Evolutionary conservation across 2,888 invertebrate genomes (phyloP).

Genomic region (Pteria penguin): DNA sequence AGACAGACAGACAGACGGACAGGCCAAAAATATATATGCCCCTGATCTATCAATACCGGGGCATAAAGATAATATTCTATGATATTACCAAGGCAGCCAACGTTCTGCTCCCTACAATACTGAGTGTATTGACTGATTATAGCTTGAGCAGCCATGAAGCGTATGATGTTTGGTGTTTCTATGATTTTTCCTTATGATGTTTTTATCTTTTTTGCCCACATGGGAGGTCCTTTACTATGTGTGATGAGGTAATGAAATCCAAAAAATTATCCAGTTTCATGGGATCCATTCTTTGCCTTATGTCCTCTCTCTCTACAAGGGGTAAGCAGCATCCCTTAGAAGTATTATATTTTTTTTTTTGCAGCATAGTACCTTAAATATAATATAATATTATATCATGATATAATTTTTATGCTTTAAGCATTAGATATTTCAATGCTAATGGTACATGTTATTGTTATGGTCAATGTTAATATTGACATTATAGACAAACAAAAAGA

Average conservation of each 20-base stretch:
- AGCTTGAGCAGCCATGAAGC: constrained; percentile 25
- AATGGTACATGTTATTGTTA: too few relatives aligned
- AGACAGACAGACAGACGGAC: background rate
- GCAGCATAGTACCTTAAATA: background rate
- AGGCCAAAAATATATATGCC: background rate
- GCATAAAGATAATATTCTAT: background rate
- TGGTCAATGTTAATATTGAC: too few relatives aligned
- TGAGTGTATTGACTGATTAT: constrained; percentile 10
- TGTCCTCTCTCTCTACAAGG: background rate
- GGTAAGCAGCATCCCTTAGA: background rate
- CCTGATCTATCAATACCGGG: background rate
- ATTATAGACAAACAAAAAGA: too few relatives aligned
- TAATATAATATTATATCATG: too few relatives aligned
- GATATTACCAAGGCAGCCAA: constrained; percentile 8
- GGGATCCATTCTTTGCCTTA: constrained; percentile 17
- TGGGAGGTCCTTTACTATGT: constrained; percentile 19
- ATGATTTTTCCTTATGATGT: constrained; percentile 13
- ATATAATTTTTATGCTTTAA: too few relatives aligned
- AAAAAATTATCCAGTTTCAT: constrained; percentile 8
- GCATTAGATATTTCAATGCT: too few relatives aligned
- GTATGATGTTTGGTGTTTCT: constrained; percentile 25
- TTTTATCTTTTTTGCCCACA: constrained; percentile 15
- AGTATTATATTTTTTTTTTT: background rate
- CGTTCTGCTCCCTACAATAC: constrained; percentile 17
- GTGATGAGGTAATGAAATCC: constrained; percentile 17